phyloP scores from a whole-genome alignment of 2,113 vertebrate genomes.

The Hemicordylus capensis region DNA sequence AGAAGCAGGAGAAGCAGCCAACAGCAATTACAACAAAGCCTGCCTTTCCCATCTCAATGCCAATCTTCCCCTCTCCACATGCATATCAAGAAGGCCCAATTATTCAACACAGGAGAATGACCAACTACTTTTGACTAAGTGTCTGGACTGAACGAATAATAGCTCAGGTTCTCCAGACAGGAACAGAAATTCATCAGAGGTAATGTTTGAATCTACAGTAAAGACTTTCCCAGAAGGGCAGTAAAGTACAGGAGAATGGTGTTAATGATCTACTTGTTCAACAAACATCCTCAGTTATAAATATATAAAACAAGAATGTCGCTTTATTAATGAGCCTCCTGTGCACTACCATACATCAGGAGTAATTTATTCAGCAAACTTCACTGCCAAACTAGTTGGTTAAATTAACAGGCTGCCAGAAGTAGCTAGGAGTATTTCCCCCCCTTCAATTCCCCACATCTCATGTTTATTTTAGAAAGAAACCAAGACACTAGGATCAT shows the following conservation, averaged over 20 bases:
- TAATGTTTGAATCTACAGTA: conserved; percentile 25
- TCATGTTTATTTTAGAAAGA: neutral
- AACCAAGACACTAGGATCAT: neutral
- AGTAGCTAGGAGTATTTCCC: neutral
- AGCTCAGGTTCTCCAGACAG: conserved; percentile 20
- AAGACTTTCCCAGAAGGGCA: conserved; percentile 17
- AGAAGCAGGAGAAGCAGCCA: no score
- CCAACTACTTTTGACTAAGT: conserved; percentile 47
- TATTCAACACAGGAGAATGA: conserved; percentile 18
- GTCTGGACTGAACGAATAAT: no score
- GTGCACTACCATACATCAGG: conserved; percentile 8
- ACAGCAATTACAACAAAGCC: no score
- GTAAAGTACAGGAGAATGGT: conserved; percentile 14
- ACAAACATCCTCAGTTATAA: conserved; percentile 22
- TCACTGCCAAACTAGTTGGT: neutral
- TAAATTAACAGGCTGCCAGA: neutral
- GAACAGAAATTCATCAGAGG: conserved; percentile 27
- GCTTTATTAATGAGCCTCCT: neutral
- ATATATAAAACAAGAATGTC: conserved; percentile 15
- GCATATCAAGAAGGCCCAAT: no score
- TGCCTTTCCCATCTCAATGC: no score
- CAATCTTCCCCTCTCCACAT: no score
- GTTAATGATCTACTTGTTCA: neutral
- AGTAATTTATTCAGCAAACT: neutral
- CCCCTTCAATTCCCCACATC: neutral